These are phyloP conservation scores for Lepidochitona cinerea DNA, from an alignment of 2,888 invertebrate genomes.

Conservation along the genomic window DNA sequence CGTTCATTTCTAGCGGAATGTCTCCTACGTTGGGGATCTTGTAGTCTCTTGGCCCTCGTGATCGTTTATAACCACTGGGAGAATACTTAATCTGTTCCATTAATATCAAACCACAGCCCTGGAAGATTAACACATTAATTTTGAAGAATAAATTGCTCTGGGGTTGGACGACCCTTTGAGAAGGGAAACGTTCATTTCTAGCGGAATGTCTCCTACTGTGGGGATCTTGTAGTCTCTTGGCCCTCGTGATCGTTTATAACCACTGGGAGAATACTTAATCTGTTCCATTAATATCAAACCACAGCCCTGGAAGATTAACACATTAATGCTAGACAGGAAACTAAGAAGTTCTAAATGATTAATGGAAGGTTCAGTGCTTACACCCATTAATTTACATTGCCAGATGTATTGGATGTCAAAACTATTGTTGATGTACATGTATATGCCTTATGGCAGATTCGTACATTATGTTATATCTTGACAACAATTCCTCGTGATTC, in stretches of 20 bases:
- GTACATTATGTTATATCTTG: too few relatives aligned
- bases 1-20: slow-evolving; percentile 91
- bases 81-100: slow-evolving; percentile 90
- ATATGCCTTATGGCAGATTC: too few relatives aligned
- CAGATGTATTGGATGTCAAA: too few relatives aligned
- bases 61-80: slow-evolving; percentile 83
- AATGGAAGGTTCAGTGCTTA: too few relatives aligned
- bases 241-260: slow-evolving; percentile 84
- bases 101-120: slow-evolving; percentile 90
- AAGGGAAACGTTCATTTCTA: slow-evolving; percentile 90
- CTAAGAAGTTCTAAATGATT: too few relatives aligned
- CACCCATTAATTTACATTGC: too few relatives aligned
- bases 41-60: slow-evolving; percentile 91
- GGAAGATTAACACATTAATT: background rate
- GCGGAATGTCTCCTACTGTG: slow-evolving; percentile 90
- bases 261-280: slow-evolving; percentile 86
- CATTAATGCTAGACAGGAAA: too few relatives aligned
- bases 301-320: slow-evolving; percentile 76
- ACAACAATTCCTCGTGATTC: too few relatives aligned
- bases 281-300: slow-evolving; percentile 92
- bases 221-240: slow-evolving; percentile 95
- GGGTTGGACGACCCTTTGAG: slow-evolving; percentile 89
- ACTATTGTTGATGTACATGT: too few relatives aligned
- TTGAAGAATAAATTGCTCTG: slow-evolving; percentile 87
- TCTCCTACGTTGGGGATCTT: slow-evolving; percentile 93